Percentiles rank a stretch among this genome's conserved stretches.
These are phyloP conservation scores for Periophthalmus magnuspinnatus DNA, from an alignment of 2,797 vertebrate genomes.

Conservation along the genomic window DNA sequence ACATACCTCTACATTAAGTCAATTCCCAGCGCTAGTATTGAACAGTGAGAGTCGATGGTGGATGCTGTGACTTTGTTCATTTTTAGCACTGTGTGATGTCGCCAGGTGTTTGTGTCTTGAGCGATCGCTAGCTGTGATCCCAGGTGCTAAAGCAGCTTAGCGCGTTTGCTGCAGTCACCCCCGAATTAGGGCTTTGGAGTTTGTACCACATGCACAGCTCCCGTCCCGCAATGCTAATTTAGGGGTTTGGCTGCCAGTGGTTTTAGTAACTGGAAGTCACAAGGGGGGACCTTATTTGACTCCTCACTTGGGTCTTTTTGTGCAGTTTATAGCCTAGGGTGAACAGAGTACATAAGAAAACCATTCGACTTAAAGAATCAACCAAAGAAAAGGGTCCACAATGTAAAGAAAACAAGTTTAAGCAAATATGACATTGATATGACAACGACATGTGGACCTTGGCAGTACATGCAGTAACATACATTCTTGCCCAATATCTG, in stretches of 20 bases:
- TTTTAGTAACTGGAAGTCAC: constrained; percentile 40
- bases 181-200: constrained; percentile 23
- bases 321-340: neutral
- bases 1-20: constrained; percentile 16
- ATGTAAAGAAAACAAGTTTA: too few relatives aligned
- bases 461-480: too few relatives aligned
- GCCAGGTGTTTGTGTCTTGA: constrained; percentile 51
- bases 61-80: constrained; percentile 10
- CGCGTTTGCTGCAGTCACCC: constrained; percentile 17
- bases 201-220: neutral
- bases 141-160: constrained; percentile 51
- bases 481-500: too few relatives aligned
- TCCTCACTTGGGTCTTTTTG: constrained; percentile 19
- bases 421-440: too few relatives aligned
- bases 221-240: neutral
- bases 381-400: too few relatives aligned
- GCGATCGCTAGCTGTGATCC: constrained; percentile 45
- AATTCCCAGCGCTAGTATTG: constrained; percentile 34
- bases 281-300: constrained; percentile 38
- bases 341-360: too few relatives aligned
- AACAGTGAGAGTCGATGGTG: constrained; percentile 17
- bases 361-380: too few relatives aligned
- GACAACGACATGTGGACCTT: too few relatives aligned
- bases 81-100: constrained; percentile 23
- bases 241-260: constrained; percentile 26